A percentile compares a stretch with the other conserved stretches of the same genome.
Conservation (phyloP, 1,140 invertebrate genomes). For the Tetramorium alpestre region DNA sequence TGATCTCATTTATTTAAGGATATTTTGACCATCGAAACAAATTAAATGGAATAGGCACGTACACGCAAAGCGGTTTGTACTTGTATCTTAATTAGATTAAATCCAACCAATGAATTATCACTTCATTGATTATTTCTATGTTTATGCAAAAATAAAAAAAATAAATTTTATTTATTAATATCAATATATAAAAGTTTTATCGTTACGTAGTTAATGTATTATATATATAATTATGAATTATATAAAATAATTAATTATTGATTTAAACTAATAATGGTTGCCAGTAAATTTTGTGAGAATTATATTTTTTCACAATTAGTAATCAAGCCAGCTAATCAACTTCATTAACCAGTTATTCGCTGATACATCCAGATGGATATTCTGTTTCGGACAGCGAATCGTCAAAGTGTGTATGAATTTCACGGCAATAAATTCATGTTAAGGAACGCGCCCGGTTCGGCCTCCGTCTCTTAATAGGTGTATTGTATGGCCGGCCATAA, state of each 20-base stretch:
- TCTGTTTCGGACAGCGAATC: neutral
- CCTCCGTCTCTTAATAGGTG: conserved; percentile 59
- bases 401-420: conserved; percentile 24
- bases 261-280: neutral
- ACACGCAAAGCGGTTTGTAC: neutral
- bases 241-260: neutral
- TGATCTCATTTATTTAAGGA: neutral
- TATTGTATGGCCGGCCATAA: conserved; percentile 70
- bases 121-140: neutral
- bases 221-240: neutral
- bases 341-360: neutral
- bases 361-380: neutral
- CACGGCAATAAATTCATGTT: conserved; percentile 67
- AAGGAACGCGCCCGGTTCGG: conserved; percentile 65
- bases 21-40: neutral
- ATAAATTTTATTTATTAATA: neutral
- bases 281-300: neutral
- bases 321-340: neutral
- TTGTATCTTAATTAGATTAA: neutral
- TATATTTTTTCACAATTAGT: neutral
- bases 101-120: neutral
- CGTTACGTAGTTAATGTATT: neutral
- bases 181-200: neutral
- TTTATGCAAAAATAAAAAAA: neutral
- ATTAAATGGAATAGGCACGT: neutral